A percentile compares a stretch with the other conserved stretches of the same genome.
phyloP scores from a whole-genome alignment of 2,797 vertebrate genomes.

The Thamnophis elegans region DNA sequence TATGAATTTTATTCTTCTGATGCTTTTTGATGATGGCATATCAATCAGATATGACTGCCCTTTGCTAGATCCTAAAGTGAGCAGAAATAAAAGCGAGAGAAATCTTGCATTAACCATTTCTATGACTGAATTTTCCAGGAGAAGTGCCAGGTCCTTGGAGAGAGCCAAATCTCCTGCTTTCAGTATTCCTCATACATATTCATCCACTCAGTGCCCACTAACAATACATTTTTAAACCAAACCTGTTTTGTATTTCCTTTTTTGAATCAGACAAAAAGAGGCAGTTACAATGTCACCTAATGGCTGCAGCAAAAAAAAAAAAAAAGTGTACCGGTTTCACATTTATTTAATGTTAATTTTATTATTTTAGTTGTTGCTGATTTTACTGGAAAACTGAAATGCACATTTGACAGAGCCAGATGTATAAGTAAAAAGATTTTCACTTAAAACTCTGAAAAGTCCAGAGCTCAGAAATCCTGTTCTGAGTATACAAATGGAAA shows the following conservation, averaged over 20 bases:
- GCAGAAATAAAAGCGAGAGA: not conserved
- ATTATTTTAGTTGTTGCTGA: not conserved
- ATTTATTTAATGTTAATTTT: not conserved
- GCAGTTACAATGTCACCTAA: not conserved
- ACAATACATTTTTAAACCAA: not conserved
- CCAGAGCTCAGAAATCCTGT: not conserved
- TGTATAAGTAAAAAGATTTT: not conserved
- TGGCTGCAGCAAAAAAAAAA: not conserved
- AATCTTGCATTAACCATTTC: not conserved
- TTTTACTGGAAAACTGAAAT: not conserved
- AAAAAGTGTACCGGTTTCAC: not conserved
- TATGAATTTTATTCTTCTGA: not conserved
- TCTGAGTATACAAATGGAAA: not conserved
- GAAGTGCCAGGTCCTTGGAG: not conserved
- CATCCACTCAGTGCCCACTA: not conserved
- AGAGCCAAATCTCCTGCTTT: not conserved
- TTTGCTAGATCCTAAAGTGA: conserved; percentile 10
- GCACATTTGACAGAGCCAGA: not conserved
- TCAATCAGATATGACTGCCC: conserved; percentile 9
- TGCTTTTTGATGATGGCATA: not conserved
- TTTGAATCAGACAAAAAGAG: not conserved
- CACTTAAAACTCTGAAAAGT: not conserved
- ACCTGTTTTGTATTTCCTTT: not conserved
- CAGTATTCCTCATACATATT: not conserved
- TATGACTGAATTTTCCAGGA: not conserved